phyloP scores from a whole-genome alignment of 37 sponge, comb jelly and placozoan species.

The Crambe crambe region DNA sequence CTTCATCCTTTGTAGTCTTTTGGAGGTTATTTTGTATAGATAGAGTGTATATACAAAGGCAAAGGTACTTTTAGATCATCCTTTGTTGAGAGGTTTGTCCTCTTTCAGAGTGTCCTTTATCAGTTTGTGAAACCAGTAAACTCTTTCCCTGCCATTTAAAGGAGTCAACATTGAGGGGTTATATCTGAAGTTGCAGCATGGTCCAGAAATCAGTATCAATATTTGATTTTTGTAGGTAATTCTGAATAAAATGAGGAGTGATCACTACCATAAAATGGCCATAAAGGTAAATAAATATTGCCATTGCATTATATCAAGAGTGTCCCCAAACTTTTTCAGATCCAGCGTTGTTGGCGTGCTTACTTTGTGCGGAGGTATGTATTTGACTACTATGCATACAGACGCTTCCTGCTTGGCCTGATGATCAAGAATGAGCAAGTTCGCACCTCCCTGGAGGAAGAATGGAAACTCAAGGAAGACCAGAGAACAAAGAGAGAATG shows the following conservation, averaged over 20 bases:
- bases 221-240: background rate
- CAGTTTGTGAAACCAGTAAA: too few species aligned
- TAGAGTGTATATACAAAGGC: too few species aligned
- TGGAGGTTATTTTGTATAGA: too few species aligned
- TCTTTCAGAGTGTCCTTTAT: too few species aligned
- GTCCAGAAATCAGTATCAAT: too few species aligned
- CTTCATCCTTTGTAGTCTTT: too few species aligned
- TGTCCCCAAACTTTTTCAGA: background rate
- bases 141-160: too few species aligned
- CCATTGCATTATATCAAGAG: too few species aligned
- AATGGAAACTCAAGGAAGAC: background rate
- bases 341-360: constrained; percentile 39
- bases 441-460: background rate
- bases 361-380: constrained; percentile 68
- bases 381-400: constrained; percentile 63
- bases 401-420: constrained; percentile 33
- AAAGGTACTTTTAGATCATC: too few species aligned
- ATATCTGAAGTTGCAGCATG: too few species aligned
- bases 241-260: constrained; percentile 29
- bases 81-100: too few species aligned
- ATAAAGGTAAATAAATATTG: constrained; percentile 1
- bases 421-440: background rate
- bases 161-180: too few species aligned
- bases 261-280: constrained; percentile 39
- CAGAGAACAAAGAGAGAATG: background rate